phyloP scores from a whole-genome alignment of 2,888 invertebrate genomes.

The Apeira syringaria region DNA sequence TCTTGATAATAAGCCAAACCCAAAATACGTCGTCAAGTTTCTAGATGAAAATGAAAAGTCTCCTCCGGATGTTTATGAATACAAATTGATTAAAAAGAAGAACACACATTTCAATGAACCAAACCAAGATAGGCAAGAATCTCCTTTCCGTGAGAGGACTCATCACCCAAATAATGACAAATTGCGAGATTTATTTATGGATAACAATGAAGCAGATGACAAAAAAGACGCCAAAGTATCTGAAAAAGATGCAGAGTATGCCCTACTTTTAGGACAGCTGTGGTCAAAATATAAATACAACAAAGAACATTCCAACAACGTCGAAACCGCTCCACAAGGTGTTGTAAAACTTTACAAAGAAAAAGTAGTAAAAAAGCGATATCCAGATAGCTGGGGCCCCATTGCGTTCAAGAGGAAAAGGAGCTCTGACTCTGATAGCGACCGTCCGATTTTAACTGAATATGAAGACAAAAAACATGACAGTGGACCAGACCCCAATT shows the following conservation, averaged over 20 bases:
- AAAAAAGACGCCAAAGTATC: slow-evolving; percentile 55
- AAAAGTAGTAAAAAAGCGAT: slow-evolving; percentile 72
- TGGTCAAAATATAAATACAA: slow-evolving; percentile 83
- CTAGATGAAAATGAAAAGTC: slow-evolving; percentile 69
- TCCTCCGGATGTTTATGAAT: slow-evolving; percentile 81
- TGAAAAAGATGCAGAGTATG: slow-evolving; percentile 79
- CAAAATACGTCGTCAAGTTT: slow-evolving; percentile 67
- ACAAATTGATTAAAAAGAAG: slow-evolving; percentile 80
- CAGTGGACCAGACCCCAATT: slow-evolving; percentile 51
- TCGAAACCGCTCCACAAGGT: slow-evolving; percentile 65
- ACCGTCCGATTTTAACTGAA: slow-evolving; percentile 48
- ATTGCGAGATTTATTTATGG: slow-evolving; percentile 66
- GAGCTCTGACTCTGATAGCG: slow-evolving; percentile 60
- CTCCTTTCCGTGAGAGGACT: slow-evolving; percentile 71
- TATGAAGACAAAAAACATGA: slow-evolving; percentile 55
- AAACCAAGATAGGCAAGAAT: slow-evolving; percentile 54
- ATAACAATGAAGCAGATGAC: slow-evolving; percentile 57
- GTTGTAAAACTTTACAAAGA: slow-evolving; percentile 74
- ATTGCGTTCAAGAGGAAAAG: slow-evolving; percentile 78
- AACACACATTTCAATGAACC: slow-evolving; percentile 45
- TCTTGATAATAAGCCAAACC: slow-evolving; percentile 56
- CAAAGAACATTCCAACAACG: slow-evolving; percentile 57
- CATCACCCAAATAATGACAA: slow-evolving; percentile 70
- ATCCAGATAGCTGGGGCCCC: slow-evolving; percentile 76
- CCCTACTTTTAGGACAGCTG: slow-evolving; percentile 78